These are phyloP conservation scores for Carabus problematicus DNA, from an alignment of 2,888 invertebrate species.

Conservation along the genomic window DNA sequence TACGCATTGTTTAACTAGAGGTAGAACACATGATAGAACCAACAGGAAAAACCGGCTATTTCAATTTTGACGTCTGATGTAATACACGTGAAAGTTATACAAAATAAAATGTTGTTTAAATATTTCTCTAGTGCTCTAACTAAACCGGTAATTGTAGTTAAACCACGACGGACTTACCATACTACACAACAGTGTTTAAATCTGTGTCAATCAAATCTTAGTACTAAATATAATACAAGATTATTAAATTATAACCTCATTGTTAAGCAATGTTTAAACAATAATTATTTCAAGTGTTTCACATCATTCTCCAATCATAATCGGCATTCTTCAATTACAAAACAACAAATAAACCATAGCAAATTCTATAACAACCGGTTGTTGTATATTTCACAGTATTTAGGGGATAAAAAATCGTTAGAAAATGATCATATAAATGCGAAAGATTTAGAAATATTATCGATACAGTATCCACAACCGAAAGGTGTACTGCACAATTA, in stretches of 20 bases:
- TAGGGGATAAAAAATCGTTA: not conserved
- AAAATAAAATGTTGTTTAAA: constrained; percentile 31
- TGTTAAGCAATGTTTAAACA: constrained; percentile 24
- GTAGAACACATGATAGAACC: not conserved
- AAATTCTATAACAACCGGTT: constrained; percentile 6
- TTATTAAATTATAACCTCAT: constrained; percentile 37
- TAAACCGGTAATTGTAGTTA: constrained; percentile 4
- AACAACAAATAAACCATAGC: constrained; percentile 1
- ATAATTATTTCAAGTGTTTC: constrained; percentile 17
- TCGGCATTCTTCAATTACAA: not conserved
- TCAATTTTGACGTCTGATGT: constrained; percentile 28
- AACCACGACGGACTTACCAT: constrained; percentile 2
- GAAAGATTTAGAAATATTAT: constrained; percentile 53
- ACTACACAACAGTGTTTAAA: not conserved
- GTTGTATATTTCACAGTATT: constrained; percentile 24
- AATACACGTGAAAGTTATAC: constrained; percentile 22
- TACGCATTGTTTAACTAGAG: too few species aligned
- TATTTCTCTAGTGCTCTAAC: constrained; percentile 17
- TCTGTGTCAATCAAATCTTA: not conserved
- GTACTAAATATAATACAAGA: constrained; percentile 5
- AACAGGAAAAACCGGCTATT: constrained; percentile 18
- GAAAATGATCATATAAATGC: not conserved
- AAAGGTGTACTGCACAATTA: constrained; percentile 62
- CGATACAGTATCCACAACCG: constrained; percentile 61
- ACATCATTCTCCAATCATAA: constrained; percentile 16